Evolutionary conservation across 2,113 vertebrate species (phyloP).

Genomic region (Clarias gariepinus): DNA sequence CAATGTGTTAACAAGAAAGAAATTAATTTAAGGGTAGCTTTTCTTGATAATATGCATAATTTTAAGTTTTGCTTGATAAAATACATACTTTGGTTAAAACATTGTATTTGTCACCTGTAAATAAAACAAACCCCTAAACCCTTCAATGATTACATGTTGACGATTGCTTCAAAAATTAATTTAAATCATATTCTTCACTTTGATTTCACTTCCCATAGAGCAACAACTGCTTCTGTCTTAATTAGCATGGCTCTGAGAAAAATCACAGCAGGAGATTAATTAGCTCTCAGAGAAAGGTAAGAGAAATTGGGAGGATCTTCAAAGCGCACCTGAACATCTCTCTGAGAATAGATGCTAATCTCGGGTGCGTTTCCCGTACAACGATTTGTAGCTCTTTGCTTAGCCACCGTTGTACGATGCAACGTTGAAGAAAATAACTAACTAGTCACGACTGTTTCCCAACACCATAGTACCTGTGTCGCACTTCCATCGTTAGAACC

Average conservation of each 20-base stretch:
- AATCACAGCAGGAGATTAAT: conserved; percentile 21
- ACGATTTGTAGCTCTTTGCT: too few relatives aligned
- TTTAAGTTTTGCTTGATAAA: too few relatives aligned
- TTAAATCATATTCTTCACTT: neutral
- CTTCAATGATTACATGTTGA: neutral
- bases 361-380: too few relatives aligned
- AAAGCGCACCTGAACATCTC: neutral
- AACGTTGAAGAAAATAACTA: too few relatives aligned
- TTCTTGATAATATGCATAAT: too few relatives aligned
- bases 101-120: neutral
- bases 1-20: too few relatives aligned
- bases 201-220: conserved; percentile 4
- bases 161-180: neutral
- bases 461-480: too few relatives aligned
- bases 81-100: neutral
- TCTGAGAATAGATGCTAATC: neutral
- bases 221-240: conserved; percentile 12
- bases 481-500: too few relatives aligned
- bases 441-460: too few relatives aligned
- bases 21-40: too few relatives aligned
- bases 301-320: neutral
- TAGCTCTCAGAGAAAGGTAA: conserved; percentile 18
- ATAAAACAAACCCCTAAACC: neutral
- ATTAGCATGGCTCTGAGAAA: conserved; percentile 28
- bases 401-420: too few relatives aligned